phyloP scores from a whole-genome alignment of 2,113 vertebrate species.

The Poicephalus meyeri region DNA sequence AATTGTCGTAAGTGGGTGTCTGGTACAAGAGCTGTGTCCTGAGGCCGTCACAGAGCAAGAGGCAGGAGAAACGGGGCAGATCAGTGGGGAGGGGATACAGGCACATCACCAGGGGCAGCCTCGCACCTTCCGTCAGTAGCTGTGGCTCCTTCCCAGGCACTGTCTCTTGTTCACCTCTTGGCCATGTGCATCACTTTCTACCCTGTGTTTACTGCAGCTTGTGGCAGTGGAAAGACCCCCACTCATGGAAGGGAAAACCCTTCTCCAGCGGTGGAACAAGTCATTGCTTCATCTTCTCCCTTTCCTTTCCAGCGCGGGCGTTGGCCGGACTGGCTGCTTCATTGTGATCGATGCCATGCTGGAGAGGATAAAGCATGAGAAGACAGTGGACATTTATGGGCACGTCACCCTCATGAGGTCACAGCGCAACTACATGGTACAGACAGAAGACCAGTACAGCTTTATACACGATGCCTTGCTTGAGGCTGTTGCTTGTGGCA shows the following conservation, averaged over 20 bases:
- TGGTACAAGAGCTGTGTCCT: background rate
- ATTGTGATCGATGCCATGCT: conserved; percentile 98
- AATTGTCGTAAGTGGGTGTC: background rate
- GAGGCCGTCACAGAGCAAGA: background rate
- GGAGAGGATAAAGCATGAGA: conserved; percentile 95
- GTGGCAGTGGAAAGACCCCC: background rate
- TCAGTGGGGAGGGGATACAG: accelerated
- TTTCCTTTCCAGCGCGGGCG: conserved; percentile 82
- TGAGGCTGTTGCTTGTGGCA: conserved; percentile 95
- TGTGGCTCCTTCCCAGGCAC: background rate
- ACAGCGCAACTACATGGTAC: conserved; percentile 98
- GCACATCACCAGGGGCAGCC: background rate
- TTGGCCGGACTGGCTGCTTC: conserved; percentile 95
- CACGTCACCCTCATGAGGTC: conserved; percentile 97
- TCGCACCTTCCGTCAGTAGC: background rate
- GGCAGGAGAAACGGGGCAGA: background rate
- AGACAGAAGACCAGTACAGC: conserved; percentile 99
- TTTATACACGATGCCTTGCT: conserved; percentile 98
- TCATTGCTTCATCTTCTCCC: accelerated
- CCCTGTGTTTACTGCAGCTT: background rate
- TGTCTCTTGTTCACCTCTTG: background rate
- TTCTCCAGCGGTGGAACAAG: accelerated
- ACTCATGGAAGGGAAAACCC: accelerated
- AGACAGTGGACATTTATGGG: conserved; percentile 96
- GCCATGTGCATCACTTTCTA: accelerated